Evolutionary conservation across 2,797 vertebrate species (phyloP).

Genomic region (Holocentrus rufus): DNA sequence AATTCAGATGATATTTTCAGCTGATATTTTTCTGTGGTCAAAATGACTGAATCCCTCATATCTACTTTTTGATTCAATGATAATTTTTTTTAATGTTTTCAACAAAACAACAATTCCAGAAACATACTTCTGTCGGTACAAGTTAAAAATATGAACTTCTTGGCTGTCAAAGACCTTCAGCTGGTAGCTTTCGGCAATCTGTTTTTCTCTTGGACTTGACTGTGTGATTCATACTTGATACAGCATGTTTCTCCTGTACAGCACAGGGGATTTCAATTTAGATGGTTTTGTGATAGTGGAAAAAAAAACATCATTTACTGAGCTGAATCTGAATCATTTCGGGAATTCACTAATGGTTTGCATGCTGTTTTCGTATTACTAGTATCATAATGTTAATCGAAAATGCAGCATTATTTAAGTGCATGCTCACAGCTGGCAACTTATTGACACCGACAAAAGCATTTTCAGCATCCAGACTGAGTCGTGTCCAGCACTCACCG

Average conservation of each 20-base stretch:
- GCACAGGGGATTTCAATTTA: conserved; percentile 52
- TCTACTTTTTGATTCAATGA: not conserved
- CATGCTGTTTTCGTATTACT: conserved; percentile 68
- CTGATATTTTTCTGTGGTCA: not conserved
- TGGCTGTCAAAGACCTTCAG: not conserved
- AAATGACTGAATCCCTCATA: not conserved
- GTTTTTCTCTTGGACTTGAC: not conserved
- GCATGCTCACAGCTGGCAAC: conserved; percentile 59
- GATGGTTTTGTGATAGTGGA: conserved; percentile 50
- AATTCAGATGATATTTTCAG: conserved; percentile 15
- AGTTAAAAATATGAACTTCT: not conserved
- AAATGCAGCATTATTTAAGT: conserved; percentile 60
- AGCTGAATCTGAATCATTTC: conserved; percentile 42
- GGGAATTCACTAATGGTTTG: conserved; percentile 57
- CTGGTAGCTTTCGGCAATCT: too few relatives aligned
- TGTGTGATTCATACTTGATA: not conserved
- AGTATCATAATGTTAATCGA: conserved; percentile 54
- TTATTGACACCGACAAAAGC: conserved; percentile 61
- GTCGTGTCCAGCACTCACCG: conserved; percentile 22
- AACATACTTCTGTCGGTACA: not conserved
- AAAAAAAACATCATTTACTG: conserved; percentile 32
- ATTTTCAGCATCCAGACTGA: conserved; percentile 35
- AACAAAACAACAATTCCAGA: not conserved
- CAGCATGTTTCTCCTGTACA: not conserved
- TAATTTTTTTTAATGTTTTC: not conserved